Conservation (phyloP, 2,888 invertebrate species). For the Euclidia mi region DNA sequence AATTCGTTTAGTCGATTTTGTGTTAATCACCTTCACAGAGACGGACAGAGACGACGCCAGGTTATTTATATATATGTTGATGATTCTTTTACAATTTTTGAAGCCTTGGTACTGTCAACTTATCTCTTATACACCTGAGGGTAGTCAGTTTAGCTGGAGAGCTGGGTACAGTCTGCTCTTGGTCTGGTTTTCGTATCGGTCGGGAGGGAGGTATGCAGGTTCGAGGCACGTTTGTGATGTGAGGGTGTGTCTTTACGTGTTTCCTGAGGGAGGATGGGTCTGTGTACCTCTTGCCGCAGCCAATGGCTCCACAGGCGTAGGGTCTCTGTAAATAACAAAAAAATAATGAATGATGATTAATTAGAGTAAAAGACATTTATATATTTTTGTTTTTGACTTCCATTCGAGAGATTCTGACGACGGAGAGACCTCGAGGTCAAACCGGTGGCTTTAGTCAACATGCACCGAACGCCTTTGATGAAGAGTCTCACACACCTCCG, state of each 20-base stretch:
- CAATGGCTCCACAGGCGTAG: conserved; percentile 96
- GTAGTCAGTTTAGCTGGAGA: conserved; percentile 85
- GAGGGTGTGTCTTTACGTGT: conserved; percentile 96
- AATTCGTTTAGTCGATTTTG: too few relatives aligned
- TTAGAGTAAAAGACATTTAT: neutral
- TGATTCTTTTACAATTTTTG: conserved; percentile 68
- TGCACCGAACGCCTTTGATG: too few relatives aligned
- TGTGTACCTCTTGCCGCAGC: conserved; percentile 97
- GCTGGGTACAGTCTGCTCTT: conserved; percentile 80
- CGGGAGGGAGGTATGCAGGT: conserved; percentile 78
- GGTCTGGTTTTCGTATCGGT: conserved; percentile 70
- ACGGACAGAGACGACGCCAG: too few relatives aligned
- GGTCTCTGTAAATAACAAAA: conserved; percentile 92
- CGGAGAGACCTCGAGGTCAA: too few relatives aligned
- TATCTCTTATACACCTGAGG: conserved; percentile 81
- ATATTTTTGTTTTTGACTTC: neutral
- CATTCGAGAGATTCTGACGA: too few relatives aligned
- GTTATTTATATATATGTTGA: neutral
- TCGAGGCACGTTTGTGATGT: conserved; percentile 77
- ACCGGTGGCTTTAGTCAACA: too few relatives aligned
- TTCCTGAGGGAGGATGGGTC: conserved; percentile 98
- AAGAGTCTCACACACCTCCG: too few relatives aligned
- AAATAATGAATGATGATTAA: too few relatives aligned
- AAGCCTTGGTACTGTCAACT: conserved; percentile 79
- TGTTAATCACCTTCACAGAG: too few relatives aligned